Conservation (phyloP, 2,888 invertebrate genomes). For the Apodemia hepburni region DNA sequence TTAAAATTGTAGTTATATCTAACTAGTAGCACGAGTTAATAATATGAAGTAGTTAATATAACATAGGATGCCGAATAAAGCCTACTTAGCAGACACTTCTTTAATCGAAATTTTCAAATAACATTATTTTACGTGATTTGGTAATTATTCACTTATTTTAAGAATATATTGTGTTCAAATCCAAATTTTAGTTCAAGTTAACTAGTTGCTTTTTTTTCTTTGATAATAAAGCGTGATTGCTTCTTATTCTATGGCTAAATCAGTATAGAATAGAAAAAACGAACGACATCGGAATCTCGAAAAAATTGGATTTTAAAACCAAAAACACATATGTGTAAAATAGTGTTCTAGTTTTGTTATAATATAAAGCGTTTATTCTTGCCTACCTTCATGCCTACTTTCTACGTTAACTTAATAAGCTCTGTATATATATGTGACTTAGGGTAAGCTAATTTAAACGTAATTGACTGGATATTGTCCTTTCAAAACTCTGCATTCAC, state of each 20-base stretch:
- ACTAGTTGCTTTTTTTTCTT: too few relatives aligned
- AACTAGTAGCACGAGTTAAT: slow-evolving; percentile 32
- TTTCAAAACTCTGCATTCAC: slow-evolving; percentile 82
- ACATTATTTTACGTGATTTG: not conserved
- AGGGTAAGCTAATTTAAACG: slow-evolving; percentile 78
- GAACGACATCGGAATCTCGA: not conserved
- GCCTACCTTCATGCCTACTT: not conserved
- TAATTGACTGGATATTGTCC: slow-evolving; percentile 92
- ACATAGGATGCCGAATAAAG: not conserved
- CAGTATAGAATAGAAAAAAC: slow-evolving; percentile 7
- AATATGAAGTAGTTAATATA: slow-evolving; percentile 56
- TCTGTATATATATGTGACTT: slow-evolving; percentile 32
- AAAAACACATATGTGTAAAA: not conserved
- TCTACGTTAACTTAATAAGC: not conserved
- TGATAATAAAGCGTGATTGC: not conserved
- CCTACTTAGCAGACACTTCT: not conserved
- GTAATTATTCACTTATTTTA: not conserved
- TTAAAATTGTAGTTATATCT: not conserved
- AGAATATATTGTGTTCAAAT: not conserved
- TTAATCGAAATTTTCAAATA: not conserved
- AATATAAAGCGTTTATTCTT: not conserved
- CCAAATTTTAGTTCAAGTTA: not conserved
- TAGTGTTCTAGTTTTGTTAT: not conserved
- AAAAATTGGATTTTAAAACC: not conserved
- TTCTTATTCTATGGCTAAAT: slow-evolving; percentile 10